Percentiles rank a stretch among this genome's conserved stretches.
Evolutionary conservation across 2,113 vertebrate genomes (phyloP).

Genomic region (Pomatostomus ruficeps): DNA sequence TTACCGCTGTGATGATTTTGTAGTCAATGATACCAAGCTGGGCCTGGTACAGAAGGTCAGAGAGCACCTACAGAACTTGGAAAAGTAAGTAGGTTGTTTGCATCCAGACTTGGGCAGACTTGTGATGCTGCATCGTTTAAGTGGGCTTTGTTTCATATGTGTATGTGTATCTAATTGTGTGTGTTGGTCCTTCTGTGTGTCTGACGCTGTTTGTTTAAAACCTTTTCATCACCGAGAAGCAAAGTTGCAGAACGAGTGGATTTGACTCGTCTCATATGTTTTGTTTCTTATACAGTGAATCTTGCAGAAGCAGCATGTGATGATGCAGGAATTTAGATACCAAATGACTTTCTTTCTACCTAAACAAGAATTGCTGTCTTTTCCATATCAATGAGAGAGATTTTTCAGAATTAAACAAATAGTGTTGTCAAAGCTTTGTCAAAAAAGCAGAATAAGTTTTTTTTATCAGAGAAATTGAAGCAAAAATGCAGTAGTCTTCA

Average conservation of each 20-base stretch:
- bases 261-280: neutral
- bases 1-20: slow-evolving; percentile 98
- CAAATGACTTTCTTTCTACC: neutral
- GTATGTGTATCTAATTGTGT: neutral
- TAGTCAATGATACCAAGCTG: slow-evolving; percentile 94
- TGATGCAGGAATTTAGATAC: neutral
- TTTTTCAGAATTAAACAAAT: neutral
- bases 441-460: neutral
- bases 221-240: neutral
- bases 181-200: neutral
- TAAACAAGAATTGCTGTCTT: neutral
- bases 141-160: neutral
- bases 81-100: slow-evolving; percentile 84
- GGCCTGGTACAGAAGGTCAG: slow-evolving; percentile 93
- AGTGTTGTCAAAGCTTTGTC: neutral
- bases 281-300: neutral
- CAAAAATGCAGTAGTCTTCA: neutral
- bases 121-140: neutral
- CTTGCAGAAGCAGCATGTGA: neutral
- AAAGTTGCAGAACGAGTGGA: neutral
- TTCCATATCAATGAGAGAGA: neutral
- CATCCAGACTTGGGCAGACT: neutral
- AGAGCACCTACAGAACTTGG: slow-evolving; percentile 95
- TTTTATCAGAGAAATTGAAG: neutral
- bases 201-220: neutral